A percentile compares a stretch with the other conserved stretches of the same genome.
phyloP scores from a whole-genome alignment of 1,140 invertebrate species.

The Cardiocondyla obscurior region DNA sequence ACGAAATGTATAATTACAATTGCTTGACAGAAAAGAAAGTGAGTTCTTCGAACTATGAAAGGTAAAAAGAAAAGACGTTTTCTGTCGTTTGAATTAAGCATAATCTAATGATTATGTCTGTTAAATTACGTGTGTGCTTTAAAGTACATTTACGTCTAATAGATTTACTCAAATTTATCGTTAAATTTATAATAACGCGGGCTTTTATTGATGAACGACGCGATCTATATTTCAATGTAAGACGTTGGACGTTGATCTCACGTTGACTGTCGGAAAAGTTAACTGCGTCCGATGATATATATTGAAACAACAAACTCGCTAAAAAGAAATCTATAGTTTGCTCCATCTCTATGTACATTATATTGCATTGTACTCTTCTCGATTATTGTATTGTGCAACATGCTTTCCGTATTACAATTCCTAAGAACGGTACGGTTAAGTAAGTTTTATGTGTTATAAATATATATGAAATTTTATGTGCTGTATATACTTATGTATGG shows the following conservation, averaged over 20 bases:
- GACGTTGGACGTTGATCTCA: constrained; percentile 71
- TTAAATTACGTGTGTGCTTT: constrained; percentile 48
- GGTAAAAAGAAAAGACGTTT: constrained; percentile 16
- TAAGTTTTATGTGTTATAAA: constrained; percentile 39
- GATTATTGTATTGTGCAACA: constrained; percentile 26
- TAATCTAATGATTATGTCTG: constrained; percentile 25
- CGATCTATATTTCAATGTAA: constrained; percentile 69
- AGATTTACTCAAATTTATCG: constrained; percentile 64
- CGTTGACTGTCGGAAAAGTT: constrained; percentile 67
- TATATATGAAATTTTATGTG: constrained; percentile 29
- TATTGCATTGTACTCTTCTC: constrained; percentile 58
- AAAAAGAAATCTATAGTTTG: constrained; percentile 53
- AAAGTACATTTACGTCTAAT: constrained; percentile 56
- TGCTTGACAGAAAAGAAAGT: constrained; percentile 1
- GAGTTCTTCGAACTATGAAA: constrained; percentile 7
- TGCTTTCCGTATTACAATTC: constrained; percentile 29
- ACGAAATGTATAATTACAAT: constrained; percentile 26
- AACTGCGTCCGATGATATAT: constrained; percentile 70
- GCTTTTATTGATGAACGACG: constrained; percentile 48
- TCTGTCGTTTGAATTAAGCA: constrained; percentile 31
- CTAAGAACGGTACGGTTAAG: constrained; percentile 29
- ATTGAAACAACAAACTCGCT: constrained; percentile 56
- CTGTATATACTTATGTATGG: constrained; percentile 22
- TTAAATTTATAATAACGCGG: constrained; percentile 54
- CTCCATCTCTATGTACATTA: constrained; percentile 60